phyloP scores from a whole-genome alignment of 92 coral and sea anemone species.

The Phenganax stokvisi region DNA sequence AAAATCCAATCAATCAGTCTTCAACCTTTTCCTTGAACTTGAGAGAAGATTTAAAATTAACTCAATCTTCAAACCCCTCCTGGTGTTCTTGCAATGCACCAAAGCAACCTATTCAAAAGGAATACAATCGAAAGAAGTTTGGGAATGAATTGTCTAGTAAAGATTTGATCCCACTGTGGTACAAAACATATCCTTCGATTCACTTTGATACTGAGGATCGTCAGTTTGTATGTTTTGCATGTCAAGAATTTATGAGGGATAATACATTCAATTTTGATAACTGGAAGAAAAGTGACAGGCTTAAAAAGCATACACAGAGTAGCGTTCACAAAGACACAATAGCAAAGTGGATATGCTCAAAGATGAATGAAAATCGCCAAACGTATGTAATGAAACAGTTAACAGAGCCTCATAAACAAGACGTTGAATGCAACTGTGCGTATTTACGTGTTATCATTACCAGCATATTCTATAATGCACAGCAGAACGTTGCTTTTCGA shows the following conservation, averaged over 20 bases:
- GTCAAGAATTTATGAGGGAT: slow-evolving; percentile 24
- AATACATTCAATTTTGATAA: slow-evolving; percentile 4
- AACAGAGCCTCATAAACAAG: slow-evolving; percentile 12
- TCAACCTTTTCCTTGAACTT: background rate
- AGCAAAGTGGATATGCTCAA: slow-evolving; percentile 1
- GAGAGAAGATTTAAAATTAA: background rate
- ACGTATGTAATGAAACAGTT: slow-evolving; percentile 10
- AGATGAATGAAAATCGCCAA: background rate
- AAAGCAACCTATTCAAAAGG: background rate
- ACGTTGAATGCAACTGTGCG: background rate
- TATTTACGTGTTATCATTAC: background rate
- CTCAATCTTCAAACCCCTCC: background rate
- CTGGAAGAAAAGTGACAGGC: background rate
- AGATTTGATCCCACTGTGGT: background rate
- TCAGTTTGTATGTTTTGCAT: slow-evolving; percentile 17
- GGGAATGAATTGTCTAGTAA: background rate
- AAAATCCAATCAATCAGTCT: too few species aligned
- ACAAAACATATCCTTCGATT: background rate
- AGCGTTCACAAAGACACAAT: background rate
- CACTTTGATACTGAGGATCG: background rate
- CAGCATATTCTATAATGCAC: slow-evolving; percentile 4
- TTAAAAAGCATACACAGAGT: background rate
- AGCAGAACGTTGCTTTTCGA: slow-evolving; percentile 2
- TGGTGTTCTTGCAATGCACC: background rate
- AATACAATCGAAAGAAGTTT: background rate